Conservation (phyloP, 2,113 vertebrate genomes). For the Carassius carassius region DNA sequence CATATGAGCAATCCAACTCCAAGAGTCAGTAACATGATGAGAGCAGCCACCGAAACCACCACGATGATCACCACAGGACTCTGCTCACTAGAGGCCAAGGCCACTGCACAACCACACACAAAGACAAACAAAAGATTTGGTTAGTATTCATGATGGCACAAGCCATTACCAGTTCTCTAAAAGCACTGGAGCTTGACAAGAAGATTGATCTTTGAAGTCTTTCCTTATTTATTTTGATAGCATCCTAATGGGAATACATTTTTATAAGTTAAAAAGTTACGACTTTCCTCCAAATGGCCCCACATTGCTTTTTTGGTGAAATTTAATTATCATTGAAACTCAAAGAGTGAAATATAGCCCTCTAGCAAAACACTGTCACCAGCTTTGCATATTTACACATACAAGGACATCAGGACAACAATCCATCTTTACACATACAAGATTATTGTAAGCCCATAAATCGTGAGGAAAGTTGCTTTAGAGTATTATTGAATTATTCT, state of each 20-base stretch:
- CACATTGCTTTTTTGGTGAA: background rate
- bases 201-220: constrained; percentile 31
- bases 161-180: constrained; percentile 61
- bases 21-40: constrained; percentile 82
- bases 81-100: constrained; percentile 84
- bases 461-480: too few relatives aligned
- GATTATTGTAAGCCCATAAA: too few relatives aligned
- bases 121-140: constrained; percentile 49
- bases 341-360: background rate
- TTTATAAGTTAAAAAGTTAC: background rate
- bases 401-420: too few relatives aligned
- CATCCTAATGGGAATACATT: background rate
- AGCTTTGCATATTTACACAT: too few relatives aligned
- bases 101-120: constrained; percentile 71
- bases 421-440: too few relatives aligned
- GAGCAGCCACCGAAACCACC: constrained; percentile 80
- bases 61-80: constrained; percentile 81
- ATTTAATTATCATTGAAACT: background rate
- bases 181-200: constrained; percentile 62
- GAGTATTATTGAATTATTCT: too few relatives aligned
- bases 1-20: constrained; percentile 80
- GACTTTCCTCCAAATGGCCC: background rate
- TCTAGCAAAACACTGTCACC: too few relatives aligned
- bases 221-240: constrained; percentile 40
- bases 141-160: constrained; percentile 56